Evolutionary conservation across 2,797 vertebrate species (phyloP).

Genomic region (Epinephelus awoara): DNA sequence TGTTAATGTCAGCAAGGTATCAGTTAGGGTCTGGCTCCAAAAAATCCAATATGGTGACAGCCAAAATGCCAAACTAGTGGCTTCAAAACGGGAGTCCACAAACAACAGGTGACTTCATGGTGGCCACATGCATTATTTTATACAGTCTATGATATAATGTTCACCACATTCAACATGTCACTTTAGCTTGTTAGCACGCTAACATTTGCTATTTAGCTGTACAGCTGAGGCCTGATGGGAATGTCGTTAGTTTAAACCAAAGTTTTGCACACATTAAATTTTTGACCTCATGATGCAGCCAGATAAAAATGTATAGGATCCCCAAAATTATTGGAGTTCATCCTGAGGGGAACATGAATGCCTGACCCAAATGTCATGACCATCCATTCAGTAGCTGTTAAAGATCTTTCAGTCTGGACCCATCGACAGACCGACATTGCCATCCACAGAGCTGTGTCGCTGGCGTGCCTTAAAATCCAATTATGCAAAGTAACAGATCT

Average conservation of each 20-base stretch:
- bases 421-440: neutral
- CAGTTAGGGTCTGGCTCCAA: too few species aligned
- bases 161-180: neutral
- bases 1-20: too few species aligned
- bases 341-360: too few species aligned
- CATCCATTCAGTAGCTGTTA: neutral
- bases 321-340: neutral
- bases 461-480: neutral
- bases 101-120: too few species aligned
- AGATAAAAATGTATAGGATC: neutral
- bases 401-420: neutral
- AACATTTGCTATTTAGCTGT: neutral
- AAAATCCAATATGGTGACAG: too few species aligned
- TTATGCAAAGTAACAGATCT: slow-evolving; percentile 39
- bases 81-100: too few species aligned
- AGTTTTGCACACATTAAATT: neutral
- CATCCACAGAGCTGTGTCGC: neutral
- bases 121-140: too few species aligned
- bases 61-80: too few species aligned
- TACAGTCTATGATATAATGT: too few species aligned
- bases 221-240: neutral
- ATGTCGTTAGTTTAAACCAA: neutral
- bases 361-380: too few species aligned
- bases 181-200: neutral
- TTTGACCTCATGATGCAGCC: neutral